Base-by-base conservation (phyloP, 2,113 vertebrate genomes). In the Amia ocellicauda region DNA sequence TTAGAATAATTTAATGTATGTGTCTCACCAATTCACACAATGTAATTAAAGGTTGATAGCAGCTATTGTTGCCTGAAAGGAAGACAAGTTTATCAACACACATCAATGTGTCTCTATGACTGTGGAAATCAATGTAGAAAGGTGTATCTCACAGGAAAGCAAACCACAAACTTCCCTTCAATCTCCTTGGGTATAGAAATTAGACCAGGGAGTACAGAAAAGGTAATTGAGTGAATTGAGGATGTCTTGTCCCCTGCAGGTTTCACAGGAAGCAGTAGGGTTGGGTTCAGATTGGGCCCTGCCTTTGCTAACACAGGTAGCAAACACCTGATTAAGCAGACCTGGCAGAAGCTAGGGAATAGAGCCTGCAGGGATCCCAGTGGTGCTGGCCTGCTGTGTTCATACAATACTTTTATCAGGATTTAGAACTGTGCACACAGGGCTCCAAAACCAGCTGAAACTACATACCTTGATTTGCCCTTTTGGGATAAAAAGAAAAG, bases 381-480 rank as follows among this genome's bases (percentile, higher is more conserved):
- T 58, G 75, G 84, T 71, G 83, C 73, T 70, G 64, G 50, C 86
- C 88, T 88, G 81, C 79, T 69, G 86, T 69, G 86, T 68, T 31
- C 67, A 57, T 67, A 90, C 88, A 92, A 89, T 88, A 51, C 80
- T 82, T n/a, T 77, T 71, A 81, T 84, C 79, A 86, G 74, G 22
- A 23, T 26, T 13, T n/a, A 11, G 28, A 29, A 19, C 17, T 0
- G 31, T 5, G 31, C 11, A 36, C 10, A 36, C 31, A 36, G 31
- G 11, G 1, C 31, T 36, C 11, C 5, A 36, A 36, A 36, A n/a
- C n/a, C n/a, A n/a, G n/a, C n/a, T n/a, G n/a, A n/a, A n/a, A n/a
- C n/a, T n/a, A n/a, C n/a, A n/a, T n/a, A n/a, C n/a, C n/a, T n/a
- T n/a, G n/a, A n/a, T n/a, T n/a, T n/a, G n/a, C n/a, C n/a, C n/a